A percentile compares a stretch with the other conserved stretches of the same genome.
These are phyloP conservation scores for Drosophila prolongata DNA, from an alignment of 2,888 invertebrate genomes.

Conservation along the genomic window DNA sequence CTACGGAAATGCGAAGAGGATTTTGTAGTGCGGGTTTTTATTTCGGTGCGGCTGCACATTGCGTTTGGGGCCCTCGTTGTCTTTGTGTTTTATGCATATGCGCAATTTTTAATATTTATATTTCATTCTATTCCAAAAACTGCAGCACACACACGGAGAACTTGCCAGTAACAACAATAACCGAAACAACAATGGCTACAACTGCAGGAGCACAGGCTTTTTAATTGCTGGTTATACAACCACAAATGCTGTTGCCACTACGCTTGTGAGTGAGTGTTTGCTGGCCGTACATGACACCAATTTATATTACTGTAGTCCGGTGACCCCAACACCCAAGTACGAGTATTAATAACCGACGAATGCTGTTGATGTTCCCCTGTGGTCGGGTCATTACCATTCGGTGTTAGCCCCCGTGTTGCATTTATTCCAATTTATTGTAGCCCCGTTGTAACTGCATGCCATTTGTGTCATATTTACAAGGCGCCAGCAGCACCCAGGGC, in stretches of 20 bases:
- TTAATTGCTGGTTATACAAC: conserved; percentile 71
- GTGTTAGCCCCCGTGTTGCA: conserved; percentile 27
- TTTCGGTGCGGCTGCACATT: not conserved
- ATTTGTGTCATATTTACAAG: conserved; percentile 57
- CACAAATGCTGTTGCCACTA: conserved; percentile 47
- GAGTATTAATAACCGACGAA: conserved; percentile 46
- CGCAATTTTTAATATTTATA: conserved; percentile 47
- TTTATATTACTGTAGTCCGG: conserved; percentile 42
- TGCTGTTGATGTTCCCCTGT: conserved; percentile 45
- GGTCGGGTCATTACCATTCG: conserved; percentile 37
- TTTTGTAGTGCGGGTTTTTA: conserved; percentile 27
- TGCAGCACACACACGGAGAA: conserved; percentile 12
- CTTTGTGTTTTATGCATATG: conserved; percentile 46
- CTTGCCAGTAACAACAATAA: conserved; percentile 31
- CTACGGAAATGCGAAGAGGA: conserved; percentile 46
- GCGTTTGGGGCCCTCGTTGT: conserved; percentile 26
- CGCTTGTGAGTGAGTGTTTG: conserved; percentile 16
- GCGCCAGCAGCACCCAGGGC: conserved; percentile 3
- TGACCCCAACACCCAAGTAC: conserved; percentile 19
- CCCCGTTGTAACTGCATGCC: conserved; percentile 38
- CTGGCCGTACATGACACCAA: conserved; percentile 39
- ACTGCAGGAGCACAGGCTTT: conserved; percentile 41
- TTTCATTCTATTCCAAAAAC: conserved; percentile 46
- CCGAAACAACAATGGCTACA: conserved; percentile 37
- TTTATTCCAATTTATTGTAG: conserved; percentile 53